Percentiles rank a stretch among this genome's conserved stretches.
Evolutionary conservation across 1,140 invertebrate species (phyloP).

Genomic region (Phocides pigmalion): DNA sequence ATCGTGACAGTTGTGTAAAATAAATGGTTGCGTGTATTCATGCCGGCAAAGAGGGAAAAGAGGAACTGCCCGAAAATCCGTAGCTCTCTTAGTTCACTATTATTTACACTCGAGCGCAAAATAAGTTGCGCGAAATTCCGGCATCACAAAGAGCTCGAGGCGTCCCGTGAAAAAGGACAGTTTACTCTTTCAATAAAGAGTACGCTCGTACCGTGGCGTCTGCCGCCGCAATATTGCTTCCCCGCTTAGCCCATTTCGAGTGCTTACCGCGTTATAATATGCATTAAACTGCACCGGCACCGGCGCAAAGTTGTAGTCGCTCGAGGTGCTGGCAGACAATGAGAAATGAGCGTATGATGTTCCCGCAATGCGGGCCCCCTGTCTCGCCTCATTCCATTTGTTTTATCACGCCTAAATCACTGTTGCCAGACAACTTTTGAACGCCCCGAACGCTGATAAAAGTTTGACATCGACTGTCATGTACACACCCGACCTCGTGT

Average conservation of each 20-base stretch:
- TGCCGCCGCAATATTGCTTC: slow-evolving; percentile 67
- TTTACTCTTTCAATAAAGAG: slow-evolving; percentile 82
- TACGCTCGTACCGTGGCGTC: slow-evolving; percentile 52
- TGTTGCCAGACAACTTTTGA: slow-evolving; percentile 71
- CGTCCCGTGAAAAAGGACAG: slow-evolving; percentile 77
- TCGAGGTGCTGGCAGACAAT: slow-evolving; percentile 73
- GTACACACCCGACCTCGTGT: slow-evolving; percentile 63
- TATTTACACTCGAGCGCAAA: slow-evolving; percentile 68
- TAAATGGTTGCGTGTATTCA: slow-evolving; percentile 55
- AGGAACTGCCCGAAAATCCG: slow-evolving; percentile 53
- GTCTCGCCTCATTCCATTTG: slow-evolving; percentile 66
- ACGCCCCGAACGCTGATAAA: slow-evolving; percentile 60
- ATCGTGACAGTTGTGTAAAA: slow-evolving; percentile 39
- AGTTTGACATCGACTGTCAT: slow-evolving; percentile 78
- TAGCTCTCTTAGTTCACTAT: slow-evolving; percentile 63
- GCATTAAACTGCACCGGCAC: slow-evolving; percentile 75
- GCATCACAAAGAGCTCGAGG: slow-evolving; percentile 67
- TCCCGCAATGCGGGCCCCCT: slow-evolving; percentile 70
- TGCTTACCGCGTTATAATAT: slow-evolving; percentile 79
- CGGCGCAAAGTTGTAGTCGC: slow-evolving; percentile 67
- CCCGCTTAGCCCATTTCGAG: slow-evolving; percentile 68
- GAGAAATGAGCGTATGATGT: slow-evolving; percentile 78
- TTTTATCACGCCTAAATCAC: slow-evolving; percentile 79
- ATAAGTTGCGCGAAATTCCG: slow-evolving; percentile 72
- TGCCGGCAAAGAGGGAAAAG: slow-evolving; percentile 50